These are phyloP conservation scores for Oxystoma pomonae DNA, from an alignment of 2,888 invertebrate genomes.

Conservation along the genomic window DNA sequence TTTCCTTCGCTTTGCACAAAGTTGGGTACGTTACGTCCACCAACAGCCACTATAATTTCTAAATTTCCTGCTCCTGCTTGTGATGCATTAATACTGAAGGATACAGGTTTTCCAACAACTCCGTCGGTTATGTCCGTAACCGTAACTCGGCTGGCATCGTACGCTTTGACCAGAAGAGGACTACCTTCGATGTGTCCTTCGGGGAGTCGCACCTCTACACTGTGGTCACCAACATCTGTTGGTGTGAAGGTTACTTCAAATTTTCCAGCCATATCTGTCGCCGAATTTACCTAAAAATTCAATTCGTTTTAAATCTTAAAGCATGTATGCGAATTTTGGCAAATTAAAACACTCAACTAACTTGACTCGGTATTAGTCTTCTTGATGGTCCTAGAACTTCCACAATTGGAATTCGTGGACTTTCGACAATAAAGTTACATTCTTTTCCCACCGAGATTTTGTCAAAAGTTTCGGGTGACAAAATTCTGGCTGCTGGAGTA, in stretches of 20 bases:
- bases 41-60: slow-evolving; percentile 96
- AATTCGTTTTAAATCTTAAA: neutral
- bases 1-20: slow-evolving; percentile 97
- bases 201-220: slow-evolving; percentile 69
- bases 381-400: slow-evolving; percentile 75
- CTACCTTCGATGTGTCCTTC: slow-evolving; percentile 89
- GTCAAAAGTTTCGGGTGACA: slow-evolving; percentile 80
- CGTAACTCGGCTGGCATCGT: slow-evolving; percentile 91
- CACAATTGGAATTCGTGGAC: slow-evolving; percentile 75
- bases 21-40: slow-evolving; percentile 95
- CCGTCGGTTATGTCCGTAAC: slow-evolving; percentile 91
- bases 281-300: slow-evolving; percentile 41
- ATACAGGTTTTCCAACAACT: slow-evolving; percentile 87
- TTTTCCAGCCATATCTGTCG: slow-evolving; percentile 48
- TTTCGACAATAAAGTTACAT: slow-evolving; percentile 83
- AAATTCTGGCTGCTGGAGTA: slow-evolving; percentile 78
- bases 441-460: slow-evolving; percentile 84
- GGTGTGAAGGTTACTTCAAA: slow-evolving; percentile 65
- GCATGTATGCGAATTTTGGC: neutral
- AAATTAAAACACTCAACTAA: slow-evolving; percentile 19
- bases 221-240: slow-evolving; percentile 89
- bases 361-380: slow-evolving; percentile 65
- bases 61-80: slow-evolving; percentile 89
- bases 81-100: slow-evolving; percentile 85
- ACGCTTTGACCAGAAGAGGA: slow-evolving; percentile 93